Evolutionary conservation across 2,797 vertebrate genomes (phyloP), one percentile per base, ranked within the genome.

Genomic region (Epinephelus coioides): DNA sequence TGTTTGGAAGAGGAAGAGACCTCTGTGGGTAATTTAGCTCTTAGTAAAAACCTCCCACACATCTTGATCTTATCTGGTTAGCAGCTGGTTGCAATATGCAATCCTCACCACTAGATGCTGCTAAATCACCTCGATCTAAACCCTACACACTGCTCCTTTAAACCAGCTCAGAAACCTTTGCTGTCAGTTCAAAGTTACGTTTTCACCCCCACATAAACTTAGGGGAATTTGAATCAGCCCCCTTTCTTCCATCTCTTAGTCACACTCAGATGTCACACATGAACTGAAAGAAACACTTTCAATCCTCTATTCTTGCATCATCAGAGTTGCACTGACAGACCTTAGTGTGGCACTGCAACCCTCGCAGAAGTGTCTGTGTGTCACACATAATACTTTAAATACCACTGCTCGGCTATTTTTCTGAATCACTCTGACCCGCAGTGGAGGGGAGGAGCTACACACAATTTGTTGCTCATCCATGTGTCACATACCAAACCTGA

Each of bases 401-500:
- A 23, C 44, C 25, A 3, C 30, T 12, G 14, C 25, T 57, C 19
- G 44, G 60, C 73, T 75, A 13, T 74, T 69, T 59, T 59, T 56
- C 61, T 69, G 75, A 68, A 55, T 64, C 34, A 66, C 56, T 17
- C 49, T 44, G 63, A 69, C 44, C 56, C 6, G 3, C 6, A 8
- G 23, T 4, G 50, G 62, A 44, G 46, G 73, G 72, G n/a, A 59
- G 59, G 50, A 25, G 47, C 12, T 2, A 27, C 40, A 38, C 69
- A 72, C 69, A 59, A 74, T 85, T 60, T 72, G 69, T 65, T 87
- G 83, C 60, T 84, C 85, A 90, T 79, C 74, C 88, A 79, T 87
- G 87, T 85, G 83, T 78, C 82, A 86, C 80, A 90, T 89, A 87
- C 84, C 77, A 62, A 76, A 69, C 54, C 74, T 67, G 71, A 83